Evolutionary conservation across 2,888 invertebrate genomes (phyloP).

Genomic region (Tetheella fluctuosa): DNA sequence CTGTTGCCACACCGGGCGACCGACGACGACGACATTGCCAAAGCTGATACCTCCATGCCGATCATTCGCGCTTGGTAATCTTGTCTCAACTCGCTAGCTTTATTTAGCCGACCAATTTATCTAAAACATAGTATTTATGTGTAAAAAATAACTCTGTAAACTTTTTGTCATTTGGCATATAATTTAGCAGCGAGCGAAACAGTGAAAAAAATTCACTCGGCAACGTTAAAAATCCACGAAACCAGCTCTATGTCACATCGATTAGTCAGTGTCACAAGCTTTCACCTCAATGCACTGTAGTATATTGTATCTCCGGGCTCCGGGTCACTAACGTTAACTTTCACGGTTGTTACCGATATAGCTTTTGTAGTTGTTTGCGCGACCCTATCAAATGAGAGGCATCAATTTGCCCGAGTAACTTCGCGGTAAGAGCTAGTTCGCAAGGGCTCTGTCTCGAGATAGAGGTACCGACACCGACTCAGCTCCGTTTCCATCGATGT

Average conservation of each 20-base stretch:
- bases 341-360: conserved; percentile 62
- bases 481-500: conserved; percentile 57
- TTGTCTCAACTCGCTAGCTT: conserved; percentile 22
- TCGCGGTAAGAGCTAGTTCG: conserved; percentile 14
- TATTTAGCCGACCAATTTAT: conserved; percentile 27
- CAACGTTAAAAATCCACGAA: conserved; percentile 37
- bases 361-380: conserved; percentile 51
- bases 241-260: conserved; percentile 55
- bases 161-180: conserved; percentile 24
- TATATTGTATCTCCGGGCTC: conserved; percentile 65
- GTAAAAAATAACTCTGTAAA: conserved; percentile 28
- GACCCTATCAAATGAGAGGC: conserved; percentile 48
- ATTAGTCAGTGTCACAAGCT: conserved; percentile 75
- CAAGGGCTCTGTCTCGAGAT: conserved; percentile 40
- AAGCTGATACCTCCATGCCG: conserved; percentile 61
- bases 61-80: conserved; percentile 62
- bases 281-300: conserved; percentile 67
- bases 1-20: conserved; percentile 72
- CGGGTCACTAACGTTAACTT: conserved; percentile 60
- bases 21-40: conserved; percentile 62
- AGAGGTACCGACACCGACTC: conserved; percentile 38
- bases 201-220: conserved; percentile 13
- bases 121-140: conserved; percentile 22
- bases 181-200: conserved; percentile 11
- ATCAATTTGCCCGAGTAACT: conserved; percentile 6